Percentiles rank a stretch among this genome's conserved stretches.
Evolutionary conservation across 2,113 vertebrate species (phyloP).

Genomic region (Arenaria interpres): DNA sequence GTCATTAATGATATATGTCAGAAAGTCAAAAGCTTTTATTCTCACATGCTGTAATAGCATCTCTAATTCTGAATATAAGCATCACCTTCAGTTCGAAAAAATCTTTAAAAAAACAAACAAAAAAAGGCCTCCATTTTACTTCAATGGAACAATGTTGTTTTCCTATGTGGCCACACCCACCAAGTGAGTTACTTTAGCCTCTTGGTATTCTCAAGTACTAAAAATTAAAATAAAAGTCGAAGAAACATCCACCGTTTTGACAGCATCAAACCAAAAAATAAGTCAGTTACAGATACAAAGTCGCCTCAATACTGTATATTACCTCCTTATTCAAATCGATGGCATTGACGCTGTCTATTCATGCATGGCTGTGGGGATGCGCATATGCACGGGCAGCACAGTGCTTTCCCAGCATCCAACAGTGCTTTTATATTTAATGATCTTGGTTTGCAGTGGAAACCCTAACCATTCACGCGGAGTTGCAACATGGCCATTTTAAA

Average conservation of each 20-base stretch:
- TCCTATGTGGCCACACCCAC: not conserved
- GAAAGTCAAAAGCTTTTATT: slow-evolving; percentile 6
- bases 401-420: not conserved
- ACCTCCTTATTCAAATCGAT: slow-evolving; percentile 23
- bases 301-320: not conserved
- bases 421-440: slow-evolving; percentile 37
- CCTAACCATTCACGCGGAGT: not conserved
- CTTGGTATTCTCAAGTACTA: not conserved
- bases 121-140: not conserved
- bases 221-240: not conserved
- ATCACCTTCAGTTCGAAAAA: not conserved
- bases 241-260: not conserved
- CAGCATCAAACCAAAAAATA: not conserved
- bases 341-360: not conserved
- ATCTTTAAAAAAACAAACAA: not conserved
- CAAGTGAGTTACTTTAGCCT: not conserved
- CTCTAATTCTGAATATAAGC: not conserved
- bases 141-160: not conserved
- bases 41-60: not conserved
- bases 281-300: not conserved
- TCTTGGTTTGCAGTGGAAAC: slow-evolving; percentile 29
- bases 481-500: slow-evolving; percentile 8
- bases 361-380: not conserved
- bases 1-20: not conserved
- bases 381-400: not conserved